Conservation (phyloP, 2,113 vertebrate species). For the Phaetusa simplex region DNA sequence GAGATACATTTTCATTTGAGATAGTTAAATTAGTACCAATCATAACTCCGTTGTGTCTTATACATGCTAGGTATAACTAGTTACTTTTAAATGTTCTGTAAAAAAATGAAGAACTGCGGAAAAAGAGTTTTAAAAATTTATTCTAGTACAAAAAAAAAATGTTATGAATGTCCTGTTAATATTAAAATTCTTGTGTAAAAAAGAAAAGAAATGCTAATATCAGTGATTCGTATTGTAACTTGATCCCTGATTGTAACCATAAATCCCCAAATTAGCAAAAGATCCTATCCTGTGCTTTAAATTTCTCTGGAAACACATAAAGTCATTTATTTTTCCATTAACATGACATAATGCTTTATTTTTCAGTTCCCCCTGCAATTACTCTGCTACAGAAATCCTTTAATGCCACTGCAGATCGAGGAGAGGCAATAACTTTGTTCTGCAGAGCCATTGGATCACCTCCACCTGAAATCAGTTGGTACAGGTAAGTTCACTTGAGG, state of each 20-base stretch:
- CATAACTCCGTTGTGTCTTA: not conserved
- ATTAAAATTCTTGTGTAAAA: not conserved
- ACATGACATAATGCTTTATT: not conserved
- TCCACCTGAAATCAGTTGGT: constrained; percentile 89
- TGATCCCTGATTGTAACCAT: not conserved
- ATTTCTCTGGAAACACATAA: not conserved
- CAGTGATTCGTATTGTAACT: not conserved
- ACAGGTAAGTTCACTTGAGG: constrained; percentile 78
- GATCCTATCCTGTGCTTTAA: not conserved
- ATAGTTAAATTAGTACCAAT: not conserved
- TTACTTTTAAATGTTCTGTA: not conserved
- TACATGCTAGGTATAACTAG: not conserved
- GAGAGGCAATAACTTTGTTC: constrained; percentile 87
- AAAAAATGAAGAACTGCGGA: not conserved
- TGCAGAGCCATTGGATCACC: constrained; percentile 91
- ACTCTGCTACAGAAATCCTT: constrained; percentile 86
- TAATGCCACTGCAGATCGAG: constrained; percentile 94
- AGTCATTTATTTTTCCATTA: not conserved
- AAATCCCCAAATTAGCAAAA: not conserved
- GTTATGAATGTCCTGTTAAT: not conserved
- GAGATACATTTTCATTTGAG: constrained; percentile 11
- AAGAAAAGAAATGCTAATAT: not conserved
- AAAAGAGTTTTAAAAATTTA: not conserved
- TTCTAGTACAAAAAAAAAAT: not conserved
- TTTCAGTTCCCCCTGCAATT: constrained; percentile 88